Base-by-base conservation (phyloP, 2,797 vertebrate genomes). In the Astyanax mexicanus region DNA sequence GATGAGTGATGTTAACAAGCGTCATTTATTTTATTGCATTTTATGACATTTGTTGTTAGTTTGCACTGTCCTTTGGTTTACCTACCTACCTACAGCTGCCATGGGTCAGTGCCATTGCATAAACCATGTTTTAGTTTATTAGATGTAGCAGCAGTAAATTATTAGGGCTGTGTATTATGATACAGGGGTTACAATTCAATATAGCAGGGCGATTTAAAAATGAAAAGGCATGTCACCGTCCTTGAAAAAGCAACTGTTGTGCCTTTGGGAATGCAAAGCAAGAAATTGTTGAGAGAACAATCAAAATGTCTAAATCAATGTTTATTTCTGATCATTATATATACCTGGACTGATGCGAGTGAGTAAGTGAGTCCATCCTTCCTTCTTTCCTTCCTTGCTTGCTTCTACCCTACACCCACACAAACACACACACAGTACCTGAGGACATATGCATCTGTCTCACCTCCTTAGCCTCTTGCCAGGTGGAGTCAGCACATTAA, bases 401-500 rank as follows among this genome's bases (percentile, higher is more conserved):
- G n/a, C n/a, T n/a, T n/a, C n/a, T 29, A 17, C 13, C 66, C 42
- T 21, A 35, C 37, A 65, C 42, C 61, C 35, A 42, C 35, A 55
- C 11, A 60, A 32, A 42, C 55, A 65, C 49, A 45, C 61, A 55
- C 54, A 69, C 23, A 51, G 44, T 12, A 42, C 19, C 65, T 45
- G 62, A 51, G 49, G 79, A 49, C 67, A 49, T 54, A 64, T 44
- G n/a, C 38, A 17, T 58, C 64, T 68, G 69, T 68, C 38, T 62
- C 64, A 55, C 69, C 70, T 54, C 57, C 45, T 35, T 68, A 44
- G 62, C 37, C 73, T 64, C 74, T 61, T 62, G 21, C 32, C 47
- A 67, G 85, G 86, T 83, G 40, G 80, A 87, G 83, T 80, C 80
- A 80, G 66, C 67, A 83, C 88, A 92, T 92, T 92, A 91, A 91